Percentiles rank a stretch among this genome's conserved stretches.
phyloP scores from a whole-genome alignment of 2,797 vertebrate genomes.

The Harpagifer antarcticus region DNA sequence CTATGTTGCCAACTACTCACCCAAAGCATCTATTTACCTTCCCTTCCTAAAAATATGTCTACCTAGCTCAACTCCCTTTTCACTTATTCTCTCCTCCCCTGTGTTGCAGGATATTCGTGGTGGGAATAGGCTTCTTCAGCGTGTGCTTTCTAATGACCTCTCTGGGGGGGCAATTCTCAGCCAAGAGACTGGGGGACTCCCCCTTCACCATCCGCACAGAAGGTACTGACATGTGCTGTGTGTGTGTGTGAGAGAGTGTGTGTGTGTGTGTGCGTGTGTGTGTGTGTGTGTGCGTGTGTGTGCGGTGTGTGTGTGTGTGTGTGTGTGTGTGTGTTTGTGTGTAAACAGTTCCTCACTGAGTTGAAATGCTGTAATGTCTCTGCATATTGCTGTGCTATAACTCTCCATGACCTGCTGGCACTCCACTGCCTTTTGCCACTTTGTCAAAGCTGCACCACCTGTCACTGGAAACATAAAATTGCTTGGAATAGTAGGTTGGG shows the following conservation, averaged over 20 bases:
- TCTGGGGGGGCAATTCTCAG: constrained; percentile 94
- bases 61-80: constrained; percentile 30
- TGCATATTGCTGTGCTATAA: constrained; percentile 25
- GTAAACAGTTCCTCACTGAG: constrained; percentile 30
- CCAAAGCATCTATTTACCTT: constrained; percentile 54
- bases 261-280: no score
- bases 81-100: constrained; percentile 48
- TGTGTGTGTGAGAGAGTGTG: no score
- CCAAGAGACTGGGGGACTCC: constrained; percentile 92
- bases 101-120: constrained; percentile 91
- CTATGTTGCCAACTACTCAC: constrained; percentile 9
- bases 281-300: no score
- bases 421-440: no score
- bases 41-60: constrained; percentile 36
- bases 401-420: constrained; percentile 30
- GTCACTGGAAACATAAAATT: constrained; percentile 28
- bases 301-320: no score
- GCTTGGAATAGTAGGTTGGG: background rate
- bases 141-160: constrained; percentile 97
- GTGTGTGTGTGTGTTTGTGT: constrained; percentile 31
- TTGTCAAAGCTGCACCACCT: constrained; percentile 40
- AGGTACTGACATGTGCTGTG: constrained; percentile 82
- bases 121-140: constrained; percentile 95
- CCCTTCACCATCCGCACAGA: constrained; percentile 95
- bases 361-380: constrained; percentile 48